Conservation (phyloP, 2,888 invertebrate genomes). For the Eupithecia exiguata region DNA sequence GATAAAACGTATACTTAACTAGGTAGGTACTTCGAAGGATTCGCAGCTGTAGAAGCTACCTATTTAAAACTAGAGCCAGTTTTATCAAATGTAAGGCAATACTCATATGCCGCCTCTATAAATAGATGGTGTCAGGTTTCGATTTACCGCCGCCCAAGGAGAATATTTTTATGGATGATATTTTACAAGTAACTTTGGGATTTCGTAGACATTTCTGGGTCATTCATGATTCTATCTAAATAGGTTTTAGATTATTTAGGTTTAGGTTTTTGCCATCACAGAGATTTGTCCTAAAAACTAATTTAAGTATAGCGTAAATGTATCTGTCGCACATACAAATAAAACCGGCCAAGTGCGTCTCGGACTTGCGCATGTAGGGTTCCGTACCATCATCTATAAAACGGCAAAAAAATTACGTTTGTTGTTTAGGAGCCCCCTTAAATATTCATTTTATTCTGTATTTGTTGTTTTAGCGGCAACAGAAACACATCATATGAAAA, state of each 20-base stretch:
- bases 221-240: slow-evolving; percentile 39
- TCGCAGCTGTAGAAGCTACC: not conserved
- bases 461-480: too few species aligned
- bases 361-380: too few species aligned
- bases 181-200: slow-evolving; percentile 28
- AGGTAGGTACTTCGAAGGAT: not conserved
- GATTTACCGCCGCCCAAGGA: slow-evolving; percentile 53
- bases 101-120: slow-evolving; percentile 50
- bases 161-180: slow-evolving; percentile 39
- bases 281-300: not conserved
- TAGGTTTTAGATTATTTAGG: not conserved
- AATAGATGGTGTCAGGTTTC: slow-evolving; percentile 53
- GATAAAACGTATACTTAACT: not conserved
- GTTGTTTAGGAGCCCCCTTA: too few species aligned
- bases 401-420: too few species aligned
- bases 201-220: slow-evolving; percentile 46
- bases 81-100: slow-evolving; percentile 43
- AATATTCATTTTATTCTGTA: too few species aligned
- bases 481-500: too few species aligned
- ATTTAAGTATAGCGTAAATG: too few species aligned
- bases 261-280: not conserved
- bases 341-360: too few species aligned
- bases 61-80: slow-evolving; percentile 18
- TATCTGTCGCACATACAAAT: too few species aligned
- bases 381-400: too few species aligned